These are phyloP conservation scores for Cydia pomonella DNA, from an alignment of 1,140 invertebrate genomes.

Conservation along the genomic window DNA sequence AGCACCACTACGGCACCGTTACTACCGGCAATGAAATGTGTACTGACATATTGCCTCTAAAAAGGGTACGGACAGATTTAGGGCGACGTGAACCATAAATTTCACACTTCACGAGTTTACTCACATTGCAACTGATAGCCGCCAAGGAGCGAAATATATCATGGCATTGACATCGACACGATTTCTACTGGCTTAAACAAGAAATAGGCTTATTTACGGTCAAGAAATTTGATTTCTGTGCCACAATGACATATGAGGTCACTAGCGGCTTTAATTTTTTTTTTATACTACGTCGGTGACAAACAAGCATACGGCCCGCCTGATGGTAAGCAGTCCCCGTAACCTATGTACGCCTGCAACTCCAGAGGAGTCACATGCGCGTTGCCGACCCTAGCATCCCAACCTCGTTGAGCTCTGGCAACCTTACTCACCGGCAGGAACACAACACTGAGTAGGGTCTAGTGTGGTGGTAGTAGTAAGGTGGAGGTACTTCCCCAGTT, in stretches of 20 bases:
- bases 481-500: too few relatives aligned
- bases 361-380: too few relatives aligned
- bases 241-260: neutral
- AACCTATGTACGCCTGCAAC: too few relatives aligned
- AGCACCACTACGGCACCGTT: neutral
- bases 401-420: too few relatives aligned
- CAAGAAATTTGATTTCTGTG: neutral
- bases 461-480: too few relatives aligned
- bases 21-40: neutral
- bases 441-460: too few relatives aligned
- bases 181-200: neutral
- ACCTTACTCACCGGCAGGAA: too few relatives aligned
- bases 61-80: constrained; percentile 21
- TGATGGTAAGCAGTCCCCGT: too few relatives aligned
- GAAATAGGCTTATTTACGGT: neutral
- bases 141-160: neutral
- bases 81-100: constrained; percentile 2
- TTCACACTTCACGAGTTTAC: neutral
- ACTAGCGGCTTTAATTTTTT: too few relatives aligned
- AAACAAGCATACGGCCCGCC: too few relatives aligned
- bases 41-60: constrained; percentile 10
- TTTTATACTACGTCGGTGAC: too few relatives aligned
- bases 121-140: neutral
- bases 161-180: neutral
- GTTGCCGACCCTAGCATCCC: too few relatives aligned